Base-by-base conservation (phyloP, 92 coral and sea anemone genomes). In the Porites evermanni region DNA sequence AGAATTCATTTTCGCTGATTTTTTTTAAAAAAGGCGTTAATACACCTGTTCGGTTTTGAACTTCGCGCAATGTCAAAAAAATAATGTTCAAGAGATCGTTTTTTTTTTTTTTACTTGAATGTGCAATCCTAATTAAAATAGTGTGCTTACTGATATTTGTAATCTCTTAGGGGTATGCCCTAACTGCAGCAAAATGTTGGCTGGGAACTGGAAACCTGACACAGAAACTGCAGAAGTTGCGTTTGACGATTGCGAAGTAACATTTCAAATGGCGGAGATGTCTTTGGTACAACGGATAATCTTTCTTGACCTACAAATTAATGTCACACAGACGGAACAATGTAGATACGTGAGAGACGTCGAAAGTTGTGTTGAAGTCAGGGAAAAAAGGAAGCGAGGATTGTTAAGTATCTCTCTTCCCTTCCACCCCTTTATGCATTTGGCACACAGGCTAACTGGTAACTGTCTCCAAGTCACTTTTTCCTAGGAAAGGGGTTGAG, bases 141-240 rank as follows among this genome's bases (percentile, higher is more conserved):
- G 64, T 53, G 63, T 65, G 58, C 69, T 81, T 58, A 67, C 50
- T 51, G 38, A 58, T 83, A 72, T 83, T 26, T 26, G 29, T 26
- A 26, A 32, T 13, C n/a, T 78, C 82, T 10, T 61, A 74, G 88
- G 88, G 7, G 82, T 84, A 61, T 75, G 88, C 80, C 80, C 81
- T 68, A 84, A 75, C 32, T 84, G 88, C 81, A 65, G 82, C 10
- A 74, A 84, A 69, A 53, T 75, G 74, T 59, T 84, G 78, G 59
- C 66, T 12, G 77, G 67, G 32, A 69, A 32, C 44, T 32, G 68
- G 67, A 53, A n/a, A 68, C 59, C 72, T 83, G 79, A 64, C 65
- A 73, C 72, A 20, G 64, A 12, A 72, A 59, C 80, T 17, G 38
- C 67, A 12, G 51, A 64, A 79, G 83, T 69, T 24, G 32, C 79